Conservation (phyloP, 2,113 vertebrate genomes). For the Poecilia latipinna region DNA sequence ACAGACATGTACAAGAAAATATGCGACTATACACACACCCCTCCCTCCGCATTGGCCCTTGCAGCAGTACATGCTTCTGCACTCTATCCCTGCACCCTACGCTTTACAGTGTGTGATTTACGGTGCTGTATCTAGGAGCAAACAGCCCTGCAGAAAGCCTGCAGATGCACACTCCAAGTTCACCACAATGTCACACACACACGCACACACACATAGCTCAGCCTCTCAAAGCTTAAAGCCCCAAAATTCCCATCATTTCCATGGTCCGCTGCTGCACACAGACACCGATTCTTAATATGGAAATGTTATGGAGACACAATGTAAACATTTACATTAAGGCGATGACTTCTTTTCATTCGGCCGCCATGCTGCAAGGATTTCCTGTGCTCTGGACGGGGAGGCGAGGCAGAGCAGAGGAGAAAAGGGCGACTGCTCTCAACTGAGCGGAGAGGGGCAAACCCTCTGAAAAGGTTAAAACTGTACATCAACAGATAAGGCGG, state of each 20-base stretch:
- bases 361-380: conserved; percentile 51
- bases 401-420: conserved; percentile 17
- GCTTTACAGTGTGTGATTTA: conserved; percentile 91
- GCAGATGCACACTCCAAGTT: conserved; percentile 88
- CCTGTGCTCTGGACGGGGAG: conserved; percentile 48
- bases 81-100: conserved; percentile 73
- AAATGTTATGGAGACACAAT: conserved; percentile 84
- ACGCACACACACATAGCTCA: conserved; percentile 71
- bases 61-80: conserved; percentile 60
- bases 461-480: conserved; percentile 80
- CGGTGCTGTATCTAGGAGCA: conserved; percentile 80
- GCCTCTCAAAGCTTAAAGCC: conserved; percentile 51
- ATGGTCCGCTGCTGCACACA: conserved; percentile 43
- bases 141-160: conserved; percentile 90
- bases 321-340: conserved; percentile 84
- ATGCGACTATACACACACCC: conserved; percentile 25
- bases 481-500: conserved; percentile 80
- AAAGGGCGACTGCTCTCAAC: conserved; percentile 2
- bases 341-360: conserved; percentile 73
- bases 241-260: conserved; percentile 49
- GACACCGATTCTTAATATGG: conserved; percentile 81
- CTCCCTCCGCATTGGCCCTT: conserved; percentile 52
- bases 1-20: conserved; percentile 45
- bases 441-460: conserved; percentile 64
- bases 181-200: conserved; percentile 84